phyloP scores from a whole-genome alignment of 2,113 vertebrate species.

The Corythaixoides concolor region DNA sequence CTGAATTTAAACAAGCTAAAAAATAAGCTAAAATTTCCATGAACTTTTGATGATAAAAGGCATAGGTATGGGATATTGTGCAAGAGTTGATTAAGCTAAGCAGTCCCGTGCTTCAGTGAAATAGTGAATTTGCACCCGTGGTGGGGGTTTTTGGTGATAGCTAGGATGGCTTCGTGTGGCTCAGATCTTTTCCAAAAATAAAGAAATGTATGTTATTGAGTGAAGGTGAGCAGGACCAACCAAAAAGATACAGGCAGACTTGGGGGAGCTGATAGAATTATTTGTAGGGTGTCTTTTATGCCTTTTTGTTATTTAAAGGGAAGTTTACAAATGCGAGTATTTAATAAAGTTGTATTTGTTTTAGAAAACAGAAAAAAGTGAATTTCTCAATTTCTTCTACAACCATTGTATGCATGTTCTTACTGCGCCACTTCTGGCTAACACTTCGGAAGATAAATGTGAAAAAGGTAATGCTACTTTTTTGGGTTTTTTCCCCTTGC shows the following conservation, averaged over 20 bases:
- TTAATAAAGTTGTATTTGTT: constrained; percentile 17
- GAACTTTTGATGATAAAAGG: not conserved
- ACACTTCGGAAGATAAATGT: constrained; percentile 90
- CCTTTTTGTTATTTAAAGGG: not conserved
- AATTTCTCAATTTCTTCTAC: constrained; percentile 99
- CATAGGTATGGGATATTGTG: not conserved
- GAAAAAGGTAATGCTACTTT: constrained; percentile 80
- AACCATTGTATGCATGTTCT: constrained; percentile 99
- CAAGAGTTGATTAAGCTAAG: not conserved
- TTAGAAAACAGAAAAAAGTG: constrained; percentile 98
- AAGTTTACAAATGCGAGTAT: not conserved
- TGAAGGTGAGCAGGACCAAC: not conserved
- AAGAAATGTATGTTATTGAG: not conserved
- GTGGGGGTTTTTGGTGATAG: not conserved
- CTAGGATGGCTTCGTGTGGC: not conserved
- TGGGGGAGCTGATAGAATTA: not conserved
- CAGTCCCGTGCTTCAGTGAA: not conserved
- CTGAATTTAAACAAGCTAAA: not conserved
- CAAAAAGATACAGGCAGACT: not conserved
- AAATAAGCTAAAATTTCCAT: not conserved
- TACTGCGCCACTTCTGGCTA: constrained; percentile 94
- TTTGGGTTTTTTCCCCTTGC: not conserved
- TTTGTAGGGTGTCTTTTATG: not conserved
- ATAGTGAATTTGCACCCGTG: not conserved
- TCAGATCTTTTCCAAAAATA: not conserved